phyloP scores from a whole-genome alignment of 2,113 vertebrate species.

The Pelobates fuscus region DNA sequence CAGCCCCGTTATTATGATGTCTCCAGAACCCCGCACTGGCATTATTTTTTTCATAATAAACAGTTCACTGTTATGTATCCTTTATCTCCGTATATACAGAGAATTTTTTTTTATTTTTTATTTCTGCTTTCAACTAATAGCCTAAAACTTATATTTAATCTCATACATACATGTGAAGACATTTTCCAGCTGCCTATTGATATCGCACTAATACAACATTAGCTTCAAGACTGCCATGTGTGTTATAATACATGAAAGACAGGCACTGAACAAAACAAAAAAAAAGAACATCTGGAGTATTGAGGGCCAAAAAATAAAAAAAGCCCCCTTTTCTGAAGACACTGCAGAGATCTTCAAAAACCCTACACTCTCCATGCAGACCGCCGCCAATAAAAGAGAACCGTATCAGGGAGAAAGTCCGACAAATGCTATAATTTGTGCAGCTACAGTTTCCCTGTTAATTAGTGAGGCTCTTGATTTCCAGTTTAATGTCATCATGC shows the following conservation, averaged over 20 bases:
- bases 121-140: background rate
- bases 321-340: constrained; percentile 17
- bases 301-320: background rate
- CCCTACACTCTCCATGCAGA: background rate
- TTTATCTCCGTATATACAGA: no score
- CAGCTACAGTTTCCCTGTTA: background rate
- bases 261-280: background rate
- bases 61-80: no score
- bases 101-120: no score
- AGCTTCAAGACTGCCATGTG: background rate
- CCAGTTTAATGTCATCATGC: background rate
- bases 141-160: background rate
- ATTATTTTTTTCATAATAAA: no score
- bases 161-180: background rate
- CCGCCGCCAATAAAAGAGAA: background rate
- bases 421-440: constrained; percentile 3
- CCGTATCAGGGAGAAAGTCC: background rate
- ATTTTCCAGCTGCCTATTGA: background rate
- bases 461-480: constrained; percentile 17
- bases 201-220: background rate
- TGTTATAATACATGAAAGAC: background rate
- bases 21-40: no score
- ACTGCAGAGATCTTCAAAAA: constrained; percentile 4
- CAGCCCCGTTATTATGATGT: no score
- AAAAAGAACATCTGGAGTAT: constrained; percentile 18